Conservation (phyloP, 2,113 vertebrate species). For the Sakesphorus luctuosus region DNA sequence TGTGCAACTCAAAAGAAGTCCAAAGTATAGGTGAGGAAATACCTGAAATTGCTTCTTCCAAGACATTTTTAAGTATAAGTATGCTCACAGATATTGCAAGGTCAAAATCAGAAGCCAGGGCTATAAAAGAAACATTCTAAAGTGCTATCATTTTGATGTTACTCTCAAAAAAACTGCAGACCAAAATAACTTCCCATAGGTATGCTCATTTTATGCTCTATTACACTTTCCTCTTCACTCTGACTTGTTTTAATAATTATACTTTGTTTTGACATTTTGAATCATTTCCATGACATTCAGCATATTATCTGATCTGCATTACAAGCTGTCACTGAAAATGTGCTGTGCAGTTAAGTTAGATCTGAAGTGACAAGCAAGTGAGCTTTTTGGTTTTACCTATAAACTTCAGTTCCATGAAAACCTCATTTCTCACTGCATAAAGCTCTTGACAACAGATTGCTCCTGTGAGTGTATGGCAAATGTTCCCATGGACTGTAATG, state of each 20-base stretch:
- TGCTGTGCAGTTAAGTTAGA: background rate
- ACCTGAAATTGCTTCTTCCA: background rate
- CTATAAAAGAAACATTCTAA: background rate
- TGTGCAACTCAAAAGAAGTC: background rate
- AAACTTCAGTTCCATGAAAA: background rate
- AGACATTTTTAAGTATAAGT: background rate
- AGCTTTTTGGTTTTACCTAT: background rate
- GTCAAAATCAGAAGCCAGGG: background rate
- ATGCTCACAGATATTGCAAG: background rate
- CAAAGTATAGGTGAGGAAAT: background rate
- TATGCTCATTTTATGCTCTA: constrained; percentile 17
- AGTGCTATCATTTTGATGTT: background rate
- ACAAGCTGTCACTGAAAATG: constrained; percentile 49
- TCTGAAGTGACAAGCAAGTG: constrained; percentile 11
- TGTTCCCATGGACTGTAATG: background rate
- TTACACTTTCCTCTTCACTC: background rate
- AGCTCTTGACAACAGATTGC: background rate
- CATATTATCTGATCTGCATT: constrained; percentile 2
- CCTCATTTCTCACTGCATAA: background rate
- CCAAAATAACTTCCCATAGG: constrained; percentile 22
- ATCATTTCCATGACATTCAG: constrained; percentile 12
- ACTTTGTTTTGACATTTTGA: constrained; percentile 59
- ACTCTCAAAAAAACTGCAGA: background rate
- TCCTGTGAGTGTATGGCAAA: background rate
- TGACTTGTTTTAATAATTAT: constrained; percentile 55